These are phyloP conservation scores for Colaptes auratus DNA, from an alignment of 2,113 vertebrate species.

Conservation along the genomic window DNA sequence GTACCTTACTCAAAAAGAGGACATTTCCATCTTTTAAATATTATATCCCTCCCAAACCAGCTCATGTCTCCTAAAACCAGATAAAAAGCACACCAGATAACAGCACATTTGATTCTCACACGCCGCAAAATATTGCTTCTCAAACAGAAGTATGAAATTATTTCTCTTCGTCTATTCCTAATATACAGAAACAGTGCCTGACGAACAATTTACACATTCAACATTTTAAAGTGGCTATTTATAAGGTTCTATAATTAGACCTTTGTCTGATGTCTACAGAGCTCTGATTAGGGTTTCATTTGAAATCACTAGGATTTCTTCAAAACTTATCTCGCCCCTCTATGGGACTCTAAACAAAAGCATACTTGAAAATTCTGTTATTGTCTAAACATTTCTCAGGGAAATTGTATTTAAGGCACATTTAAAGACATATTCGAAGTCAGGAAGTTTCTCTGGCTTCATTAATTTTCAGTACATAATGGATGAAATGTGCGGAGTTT, in stretches of 20 bases:
- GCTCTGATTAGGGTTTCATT: slow-evolving; percentile 27
- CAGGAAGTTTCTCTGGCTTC: slow-evolving; percentile 4
- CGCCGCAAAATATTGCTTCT: slow-evolving; percentile 16
- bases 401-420: not conserved
- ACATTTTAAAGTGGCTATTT: slow-evolving; percentile 66
- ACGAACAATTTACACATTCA: slow-evolving; percentile 53
- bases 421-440: not conserved
- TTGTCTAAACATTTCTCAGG: not conserved
- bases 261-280: slow-evolving; percentile 54
- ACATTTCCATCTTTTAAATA: slow-evolving; percentile 61
- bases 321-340: slow-evolving; percentile 16
- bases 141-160: not conserved
- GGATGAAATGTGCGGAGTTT: slow-evolving; percentile 1
- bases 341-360: not conserved
- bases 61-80: not conserved
- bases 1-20: slow-evolving; percentile 67
- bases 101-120: not conserved
- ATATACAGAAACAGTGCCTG: slow-evolving; percentile 41
- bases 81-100: not conserved
- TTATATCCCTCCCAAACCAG: not conserved
- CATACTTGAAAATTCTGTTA: slow-evolving; percentile 10
- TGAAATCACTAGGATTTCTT: not conserved
- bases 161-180: not conserved
- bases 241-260: slow-evolving; percentile 63
- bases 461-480: not conserved